Conservation (phyloP, 2,888 invertebrate species). For the Noctua pronuba region DNA sequence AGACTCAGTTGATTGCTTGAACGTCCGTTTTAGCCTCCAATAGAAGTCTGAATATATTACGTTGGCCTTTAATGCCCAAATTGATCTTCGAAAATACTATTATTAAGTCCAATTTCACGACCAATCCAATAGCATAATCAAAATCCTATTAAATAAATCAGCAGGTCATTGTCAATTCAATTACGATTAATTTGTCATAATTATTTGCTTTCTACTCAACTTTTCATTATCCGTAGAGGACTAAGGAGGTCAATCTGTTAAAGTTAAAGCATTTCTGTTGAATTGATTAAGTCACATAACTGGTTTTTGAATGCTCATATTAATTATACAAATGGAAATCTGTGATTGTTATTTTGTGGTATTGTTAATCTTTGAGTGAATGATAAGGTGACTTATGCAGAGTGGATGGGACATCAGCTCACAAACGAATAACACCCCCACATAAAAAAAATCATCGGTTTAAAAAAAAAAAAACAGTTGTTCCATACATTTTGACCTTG, state of each 20-base stretch:
- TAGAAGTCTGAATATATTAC: no score
- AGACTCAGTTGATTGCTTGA: no score
- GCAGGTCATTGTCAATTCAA: conserved; percentile 62
- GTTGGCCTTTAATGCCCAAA: no score
- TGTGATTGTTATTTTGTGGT: not conserved
- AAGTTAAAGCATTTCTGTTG: conserved; percentile 16
- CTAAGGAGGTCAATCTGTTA: conserved; percentile 38
- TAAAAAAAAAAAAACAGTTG: no score
- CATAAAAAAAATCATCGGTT: no score
- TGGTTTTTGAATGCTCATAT: not conserved
- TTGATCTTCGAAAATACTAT: not conserved
- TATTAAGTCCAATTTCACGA: conserved; percentile 43
- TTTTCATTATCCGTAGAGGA: conserved; percentile 34
- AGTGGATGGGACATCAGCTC: no score
- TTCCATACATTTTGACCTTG: no score
- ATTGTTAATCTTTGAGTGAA: not conserved
- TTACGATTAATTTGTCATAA: conserved; percentile 58
- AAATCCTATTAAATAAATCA: conserved; percentile 28
- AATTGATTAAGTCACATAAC: conserved; percentile 28
- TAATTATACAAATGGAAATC: conserved; percentile 7
- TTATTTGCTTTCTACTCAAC: conserved; percentile 60
- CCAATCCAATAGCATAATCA: conserved; percentile 25
- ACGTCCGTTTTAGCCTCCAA: no score
- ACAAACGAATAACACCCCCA: no score
- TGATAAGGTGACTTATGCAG: not conserved